Conservation (phyloP, 1,140 invertebrate species). For the Diorhabda sublineata region DNA sequence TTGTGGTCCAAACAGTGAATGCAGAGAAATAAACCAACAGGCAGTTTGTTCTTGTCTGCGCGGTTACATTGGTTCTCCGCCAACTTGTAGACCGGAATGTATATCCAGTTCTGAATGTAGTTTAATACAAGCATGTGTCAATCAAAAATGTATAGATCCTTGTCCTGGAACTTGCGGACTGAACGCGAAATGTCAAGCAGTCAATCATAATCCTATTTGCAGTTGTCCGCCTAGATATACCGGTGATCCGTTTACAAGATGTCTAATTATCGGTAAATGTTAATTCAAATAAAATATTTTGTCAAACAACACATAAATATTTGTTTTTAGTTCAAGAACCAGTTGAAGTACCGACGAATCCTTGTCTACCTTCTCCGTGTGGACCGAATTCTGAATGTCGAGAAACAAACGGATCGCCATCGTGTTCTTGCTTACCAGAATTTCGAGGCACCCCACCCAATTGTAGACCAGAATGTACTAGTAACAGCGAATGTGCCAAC, state of each 20-base stretch:
- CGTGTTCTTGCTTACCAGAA: constrained; percentile 74
- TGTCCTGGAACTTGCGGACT: constrained; percentile 70
- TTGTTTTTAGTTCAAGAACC: constrained; percentile 15
- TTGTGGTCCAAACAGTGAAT: constrained; percentile 68
- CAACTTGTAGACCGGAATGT: constrained; percentile 61
- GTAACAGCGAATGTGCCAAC: constrained; percentile 72
- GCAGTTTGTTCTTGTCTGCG: constrained; percentile 64
- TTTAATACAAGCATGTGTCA: constrained; percentile 56
- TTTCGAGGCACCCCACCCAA: constrained; percentile 80
- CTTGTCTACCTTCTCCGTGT: constrained; percentile 79
- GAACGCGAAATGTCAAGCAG: constrained; percentile 64
- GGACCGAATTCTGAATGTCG: constrained; percentile 76
- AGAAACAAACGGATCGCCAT: constrained; percentile 70
- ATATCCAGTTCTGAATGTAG: constrained; percentile 58
- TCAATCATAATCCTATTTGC: constrained; percentile 71
- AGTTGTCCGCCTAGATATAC: constrained; percentile 61
- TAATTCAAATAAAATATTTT: not conserved
- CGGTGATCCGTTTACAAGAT: constrained; percentile 67
- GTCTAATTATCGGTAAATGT: constrained; percentile 48
- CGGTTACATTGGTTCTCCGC: constrained; percentile 58
- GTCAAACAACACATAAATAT: not conserved
- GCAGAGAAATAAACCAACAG: constrained; percentile 61
- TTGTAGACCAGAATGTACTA: constrained; percentile 75
- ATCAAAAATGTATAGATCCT: constrained; percentile 64
- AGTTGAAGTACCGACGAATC: constrained; percentile 49